Conservation (phyloP, 2,797 vertebrate species). For the Xenentodon cancila region DNA sequence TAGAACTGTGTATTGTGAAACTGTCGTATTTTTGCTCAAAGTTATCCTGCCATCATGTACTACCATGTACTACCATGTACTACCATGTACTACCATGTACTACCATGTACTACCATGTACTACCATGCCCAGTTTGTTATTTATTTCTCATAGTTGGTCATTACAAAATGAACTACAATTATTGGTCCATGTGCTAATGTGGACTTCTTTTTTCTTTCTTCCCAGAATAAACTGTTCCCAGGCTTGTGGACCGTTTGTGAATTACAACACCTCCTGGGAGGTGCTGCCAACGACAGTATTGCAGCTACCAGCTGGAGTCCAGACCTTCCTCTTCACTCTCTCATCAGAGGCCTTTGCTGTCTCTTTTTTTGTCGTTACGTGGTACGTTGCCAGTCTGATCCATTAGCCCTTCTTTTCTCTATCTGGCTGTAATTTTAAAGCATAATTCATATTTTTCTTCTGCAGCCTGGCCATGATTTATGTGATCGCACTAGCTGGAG, state of each 20-base stretch:
- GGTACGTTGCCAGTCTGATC: constrained; percentile 73
- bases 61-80: too few species aligned
- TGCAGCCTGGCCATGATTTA: constrained; percentile 94
- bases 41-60: too few species aligned
- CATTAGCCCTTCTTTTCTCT: not conserved
- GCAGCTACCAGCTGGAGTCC: constrained; percentile 73
- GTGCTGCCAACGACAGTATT: constrained; percentile 80
- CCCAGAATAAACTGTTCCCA: constrained; percentile 88
- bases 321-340: constrained; percentile 74
- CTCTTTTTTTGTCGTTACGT: constrained; percentile 90
- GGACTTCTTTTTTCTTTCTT: not conserved
- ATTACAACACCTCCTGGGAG: constrained; percentile 88
- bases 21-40: too few species aligned
- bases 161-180: too few species aligned
- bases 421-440: not conserved
- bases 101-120: too few species aligned
- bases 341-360: constrained; percentile 92
- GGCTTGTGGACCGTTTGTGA: constrained; percentile 91
- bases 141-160: too few species aligned
- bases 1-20: too few species aligned
- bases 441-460: not conserved
- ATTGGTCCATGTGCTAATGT: too few species aligned
- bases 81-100: too few species aligned
- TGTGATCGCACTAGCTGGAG: constrained; percentile 91
- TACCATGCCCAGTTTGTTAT: too few species aligned